Base-by-base conservation (phyloP, 2,888 invertebrate species). In the Drepanosiphum platanoidis region DNA sequence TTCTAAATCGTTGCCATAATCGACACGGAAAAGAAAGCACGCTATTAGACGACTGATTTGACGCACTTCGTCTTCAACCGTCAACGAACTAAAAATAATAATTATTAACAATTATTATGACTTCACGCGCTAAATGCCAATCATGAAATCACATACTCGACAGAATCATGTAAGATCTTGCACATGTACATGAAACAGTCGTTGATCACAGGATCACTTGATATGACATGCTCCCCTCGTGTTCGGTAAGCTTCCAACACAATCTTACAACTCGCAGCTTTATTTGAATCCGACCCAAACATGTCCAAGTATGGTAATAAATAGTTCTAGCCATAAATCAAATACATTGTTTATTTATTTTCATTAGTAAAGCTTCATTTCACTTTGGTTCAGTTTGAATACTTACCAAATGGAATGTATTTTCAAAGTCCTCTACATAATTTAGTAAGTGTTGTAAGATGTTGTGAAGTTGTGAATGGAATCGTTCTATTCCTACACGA, bases 11-110 rank as follows among this genome's bases (percentile, higher is more conserved):
- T 93, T 92, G 13, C 95, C 95, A 89, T 95, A 96, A 87, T 94
- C 92, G 9, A 98, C 95, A 86, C 93, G 93, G 88, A 93, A 92
- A 30, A 98, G 93, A 87, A 96, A 94, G 87, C 93, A 93, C 87
- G 94, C 95, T 87, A 98, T 94, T 79, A 97, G 91, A 87, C 94
- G 93, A 8, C 96, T 94, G 87, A 97, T 96, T 89, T 95, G 94
- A 87, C 96, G 94, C 87, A 93, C 94, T 90, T 98, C 98, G 90
- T 98, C 98, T 87, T 97, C 97, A 9, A 97, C 94, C 1, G 96
- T 96, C 79, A 97, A 91, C 0, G 97, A 96, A 89, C 96, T 96
- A 88, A 52, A 91, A 86, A 87, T 72, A 27, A 7, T 58, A 34
- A 39, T 78, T 27, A 18, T n/a, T 58, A 27, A 3, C 36, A 9